Conservation (phyloP, 2,888 invertebrate genomes). For the Conistra vaccinii region DNA sequence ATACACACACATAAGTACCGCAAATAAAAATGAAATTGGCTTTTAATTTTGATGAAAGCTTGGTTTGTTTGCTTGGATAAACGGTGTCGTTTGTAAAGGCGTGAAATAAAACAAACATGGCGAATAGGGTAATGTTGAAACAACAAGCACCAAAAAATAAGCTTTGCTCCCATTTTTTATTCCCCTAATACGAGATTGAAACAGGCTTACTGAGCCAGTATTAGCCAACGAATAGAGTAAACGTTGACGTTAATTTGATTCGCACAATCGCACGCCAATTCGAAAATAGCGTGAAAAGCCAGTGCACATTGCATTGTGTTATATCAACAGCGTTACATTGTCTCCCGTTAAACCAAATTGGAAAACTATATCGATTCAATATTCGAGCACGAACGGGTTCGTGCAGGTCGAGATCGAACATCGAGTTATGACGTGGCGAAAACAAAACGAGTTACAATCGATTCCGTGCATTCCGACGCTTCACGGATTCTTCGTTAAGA, state of each 20-base stretch:
- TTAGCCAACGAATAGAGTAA: slow-evolving; percentile 27
- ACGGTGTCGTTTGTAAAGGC: slow-evolving; percentile 4
- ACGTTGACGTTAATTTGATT: slow-evolving; percentile 38
- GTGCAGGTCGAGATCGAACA: slow-evolving; percentile 77
- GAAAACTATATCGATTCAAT: slow-evolving; percentile 66
- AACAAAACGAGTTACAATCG: slow-evolving; percentile 89
- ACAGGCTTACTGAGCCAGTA: neutral
- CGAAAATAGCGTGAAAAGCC: slow-evolving; percentile 47
- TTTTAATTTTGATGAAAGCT: slow-evolving; percentile 44
- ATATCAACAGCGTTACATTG: slow-evolving; percentile 45
- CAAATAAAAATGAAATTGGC: slow-evolving; percentile 38
- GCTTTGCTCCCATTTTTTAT: slow-evolving; percentile 7
- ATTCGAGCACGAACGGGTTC: slow-evolving; percentile 69
- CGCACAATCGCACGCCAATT: slow-evolving; percentile 35
- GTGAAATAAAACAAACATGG: slow-evolving; percentile 30
- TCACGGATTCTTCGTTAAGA: slow-evolving; percentile 86
- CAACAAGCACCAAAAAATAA: neutral
- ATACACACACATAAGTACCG: neutral
- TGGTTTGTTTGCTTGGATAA: slow-evolving; percentile 12
- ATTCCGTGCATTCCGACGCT: slow-evolving; percentile 88
- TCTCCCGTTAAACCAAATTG: slow-evolving; percentile 59
- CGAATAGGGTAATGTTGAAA: slow-evolving; percentile 9
- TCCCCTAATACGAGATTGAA: neutral
- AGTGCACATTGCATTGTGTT: slow-evolving; percentile 34
- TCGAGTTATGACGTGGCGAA: slow-evolving; percentile 90